Conservation (phyloP, 1,140 invertebrate genomes). For the Phortica variegata region DNA sequence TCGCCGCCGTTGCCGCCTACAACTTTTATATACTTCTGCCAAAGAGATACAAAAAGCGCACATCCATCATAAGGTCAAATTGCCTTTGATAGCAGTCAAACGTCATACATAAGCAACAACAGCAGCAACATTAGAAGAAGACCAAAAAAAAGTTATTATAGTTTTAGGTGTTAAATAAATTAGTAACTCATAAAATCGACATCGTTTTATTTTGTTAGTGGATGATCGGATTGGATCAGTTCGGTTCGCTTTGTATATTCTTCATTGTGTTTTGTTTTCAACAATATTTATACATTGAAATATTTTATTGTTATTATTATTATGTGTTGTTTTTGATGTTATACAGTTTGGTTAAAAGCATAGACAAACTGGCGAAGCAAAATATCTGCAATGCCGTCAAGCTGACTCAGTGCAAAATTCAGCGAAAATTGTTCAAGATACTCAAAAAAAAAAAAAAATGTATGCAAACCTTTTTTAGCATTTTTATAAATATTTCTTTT, state of each 20-base stretch:
- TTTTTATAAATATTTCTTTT: neutral
- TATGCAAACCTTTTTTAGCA: neutral
- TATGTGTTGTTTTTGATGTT: constrained; percentile 19
- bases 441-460: neutral
- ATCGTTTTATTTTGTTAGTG: constrained; percentile 44
- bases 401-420: constrained; percentile 11
- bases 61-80: too few relatives aligned
- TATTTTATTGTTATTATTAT: constrained; percentile 14
- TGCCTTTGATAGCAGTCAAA: too few relatives aligned
- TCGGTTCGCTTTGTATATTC: too few relatives aligned
- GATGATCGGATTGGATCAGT: constrained; percentile 17
- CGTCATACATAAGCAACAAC: constrained; percentile 13
- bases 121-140: constrained; percentile 17
- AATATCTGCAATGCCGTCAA: constrained; percentile 20
- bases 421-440: constrained; percentile 30
- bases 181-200: constrained; percentile 54
- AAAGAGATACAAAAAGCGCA: too few relatives aligned
- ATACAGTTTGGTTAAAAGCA: constrained; percentile 41
- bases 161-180: constrained; percentile 49
- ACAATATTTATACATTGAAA: too few relatives aligned
- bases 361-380: constrained; percentile 42
- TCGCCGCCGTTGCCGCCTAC: too few relatives aligned
- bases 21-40: too few relatives aligned
- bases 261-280: too few relatives aligned
- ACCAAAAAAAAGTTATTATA: constrained; percentile 19